phyloP scores from a whole-genome alignment of 2,888 invertebrate species.

The Malthinus seriepunctatus region DNA sequence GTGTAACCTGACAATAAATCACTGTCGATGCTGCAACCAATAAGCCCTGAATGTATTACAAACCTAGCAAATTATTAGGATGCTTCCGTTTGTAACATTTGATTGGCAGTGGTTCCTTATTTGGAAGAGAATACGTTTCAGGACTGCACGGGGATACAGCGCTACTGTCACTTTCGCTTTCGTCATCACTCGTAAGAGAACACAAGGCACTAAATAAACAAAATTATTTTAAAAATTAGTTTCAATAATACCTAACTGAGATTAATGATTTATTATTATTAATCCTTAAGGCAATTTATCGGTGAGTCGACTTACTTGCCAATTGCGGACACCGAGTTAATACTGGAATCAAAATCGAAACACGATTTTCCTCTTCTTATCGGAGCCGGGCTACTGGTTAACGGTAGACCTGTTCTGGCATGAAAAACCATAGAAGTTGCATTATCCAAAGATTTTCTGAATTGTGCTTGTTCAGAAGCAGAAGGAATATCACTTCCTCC shows the following conservation, averaged over 20 bases:
- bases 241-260: not conserved
- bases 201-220: slow-evolving; percentile 64
- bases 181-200: slow-evolving; percentile 57
- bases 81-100: slow-evolving; percentile 49
- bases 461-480: slow-evolving; percentile 71
- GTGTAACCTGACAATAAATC: slow-evolving; percentile 28
- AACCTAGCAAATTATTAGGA: slow-evolving; percentile 53
- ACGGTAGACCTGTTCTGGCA: slow-evolving; percentile 76
- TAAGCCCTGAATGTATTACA: slow-evolving; percentile 41
- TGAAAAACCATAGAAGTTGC: slow-evolving; percentile 86
- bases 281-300: not conserved
- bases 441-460: slow-evolving; percentile 74
- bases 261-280: too few relatives aligned
- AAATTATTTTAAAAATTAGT: not conserved
- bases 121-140: slow-evolving; percentile 44
- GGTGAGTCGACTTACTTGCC: slow-evolving; percentile 65
- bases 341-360: slow-evolving; percentile 83
- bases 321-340: slow-evolving; percentile 78
- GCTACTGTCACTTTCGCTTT: slow-evolving; percentile 57
- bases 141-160: slow-evolving; percentile 56
- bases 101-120: slow-evolving; percentile 42
- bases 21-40: slow-evolving; percentile 31
- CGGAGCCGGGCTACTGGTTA: slow-evolving; percentile 87
- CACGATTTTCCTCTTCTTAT: slow-evolving; percentile 74
- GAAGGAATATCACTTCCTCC: slow-evolving; percentile 62